Evolutionary conservation across 2,888 invertebrate species (phyloP).

Genomic region (Netelia melanura): DNA sequence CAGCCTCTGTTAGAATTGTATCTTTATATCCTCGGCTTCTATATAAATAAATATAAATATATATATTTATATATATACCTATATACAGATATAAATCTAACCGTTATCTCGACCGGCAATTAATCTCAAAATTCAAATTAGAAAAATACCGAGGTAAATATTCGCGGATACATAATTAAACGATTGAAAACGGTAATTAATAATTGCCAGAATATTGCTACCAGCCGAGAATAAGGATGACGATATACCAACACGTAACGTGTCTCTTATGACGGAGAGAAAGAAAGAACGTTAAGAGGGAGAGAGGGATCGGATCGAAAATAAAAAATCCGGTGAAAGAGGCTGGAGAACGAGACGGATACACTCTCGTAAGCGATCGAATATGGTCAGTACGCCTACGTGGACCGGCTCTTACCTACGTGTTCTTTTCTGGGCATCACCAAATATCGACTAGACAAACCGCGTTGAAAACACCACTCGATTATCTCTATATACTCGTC

Average conservation of each 20-base stretch:
- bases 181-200: background rate
- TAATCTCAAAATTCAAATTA: constrained; percentile 6
- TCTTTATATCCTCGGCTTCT: background rate
- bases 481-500: constrained; percentile 50
- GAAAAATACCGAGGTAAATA: background rate
- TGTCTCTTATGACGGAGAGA: constrained; percentile 22
- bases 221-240: constrained; percentile 1
- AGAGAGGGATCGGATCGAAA: constrained; percentile 6
- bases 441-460: constrained; percentile 82
- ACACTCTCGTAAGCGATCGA: constrained; percentile 63
- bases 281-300: constrained; percentile 21
- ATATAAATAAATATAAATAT: background rate
- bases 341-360: constrained; percentile 43
- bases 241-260: background rate
- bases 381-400: constrained; percentile 81
- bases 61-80: background rate
- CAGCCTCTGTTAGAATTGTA: background rate
- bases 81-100: background rate
- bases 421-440: constrained; percentile 76
- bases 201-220: background rate
- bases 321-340: constrained; percentile 12
- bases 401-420: constrained; percentile 72
- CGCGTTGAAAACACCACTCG: constrained; percentile 58
- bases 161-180: background rate
- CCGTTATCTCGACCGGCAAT: constrained; percentile 7